Percentiles rank a stretch among this genome's conserved stretches.
Evolutionary conservation across 2,113 vertebrate species (phyloP).

Genomic region (Balaeniceps rex): DNA sequence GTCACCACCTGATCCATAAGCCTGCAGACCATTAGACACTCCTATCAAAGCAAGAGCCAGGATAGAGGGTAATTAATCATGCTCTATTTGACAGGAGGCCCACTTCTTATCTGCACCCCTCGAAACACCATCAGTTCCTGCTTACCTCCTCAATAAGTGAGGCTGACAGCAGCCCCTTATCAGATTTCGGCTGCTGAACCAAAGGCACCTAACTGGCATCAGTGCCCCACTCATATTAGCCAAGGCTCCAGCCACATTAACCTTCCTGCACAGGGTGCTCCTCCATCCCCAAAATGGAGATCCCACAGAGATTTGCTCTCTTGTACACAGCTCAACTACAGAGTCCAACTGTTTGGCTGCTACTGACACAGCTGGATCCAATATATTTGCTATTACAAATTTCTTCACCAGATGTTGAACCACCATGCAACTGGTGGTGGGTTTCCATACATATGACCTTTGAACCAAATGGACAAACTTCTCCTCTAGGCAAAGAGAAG

Average conservation of each 20-base stretch:
- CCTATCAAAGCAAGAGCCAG: constrained; percentile 69
- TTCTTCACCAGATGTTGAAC: not conserved
- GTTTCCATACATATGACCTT: not conserved
- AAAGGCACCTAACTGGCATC: not conserved
- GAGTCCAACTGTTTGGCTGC: not conserved
- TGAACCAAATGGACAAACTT: not conserved
- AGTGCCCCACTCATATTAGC: not conserved
- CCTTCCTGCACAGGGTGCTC: not conserved
- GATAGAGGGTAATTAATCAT: constrained; percentile 87
- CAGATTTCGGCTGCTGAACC: constrained; percentile 77
- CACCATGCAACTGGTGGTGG: not conserved
- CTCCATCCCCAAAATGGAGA: not conserved
- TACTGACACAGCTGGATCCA: not conserved
- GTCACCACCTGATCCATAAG: not conserved
- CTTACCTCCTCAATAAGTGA: constrained; percentile 54
- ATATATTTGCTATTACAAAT: not conserved
- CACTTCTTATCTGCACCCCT: constrained; percentile 77
- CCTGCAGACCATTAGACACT: constrained; percentile 70
- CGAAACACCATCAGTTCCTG: constrained; percentile 47
- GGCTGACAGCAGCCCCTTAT: constrained; percentile 74
- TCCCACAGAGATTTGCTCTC: not conserved
- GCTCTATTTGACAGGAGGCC: constrained; percentile 79
- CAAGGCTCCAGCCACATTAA: not conserved
- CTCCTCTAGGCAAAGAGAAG: not conserved
- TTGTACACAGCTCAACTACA: not conserved